Evolutionary conservation across 2,888 invertebrate species (phyloP).

Genomic region (Sinhomidia bicolor): DNA sequence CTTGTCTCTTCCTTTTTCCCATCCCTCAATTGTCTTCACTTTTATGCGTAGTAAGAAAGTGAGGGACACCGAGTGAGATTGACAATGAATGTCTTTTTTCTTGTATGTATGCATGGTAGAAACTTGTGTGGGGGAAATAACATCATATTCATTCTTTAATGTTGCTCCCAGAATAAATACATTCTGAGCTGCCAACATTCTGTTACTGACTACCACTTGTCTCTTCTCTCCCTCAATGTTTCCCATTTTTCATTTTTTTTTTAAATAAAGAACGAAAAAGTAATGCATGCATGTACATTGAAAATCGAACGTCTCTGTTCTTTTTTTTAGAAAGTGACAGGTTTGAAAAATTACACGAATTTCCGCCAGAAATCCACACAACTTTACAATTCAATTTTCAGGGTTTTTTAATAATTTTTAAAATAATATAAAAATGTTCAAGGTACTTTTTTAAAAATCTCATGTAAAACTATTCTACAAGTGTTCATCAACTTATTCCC

Average conservation of each 20-base stretch:
- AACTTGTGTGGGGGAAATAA: neutral
- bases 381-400: constrained; percentile 66
- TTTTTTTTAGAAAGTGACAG: constrained; percentile 1
- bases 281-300: neutral
- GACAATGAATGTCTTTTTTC: constrained; percentile 8
- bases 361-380: constrained; percentile 36
- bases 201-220: neutral
- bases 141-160: constrained; percentile 11
- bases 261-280: neutral
- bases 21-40: constrained; percentile 7
- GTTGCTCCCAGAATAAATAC: neutral
- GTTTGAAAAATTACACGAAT: constrained; percentile 63
- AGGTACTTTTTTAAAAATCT: no score
- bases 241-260: neutral
- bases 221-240: neutral
- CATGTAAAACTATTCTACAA: no score
- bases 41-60: neutral
- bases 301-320: neutral
- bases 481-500: no score
- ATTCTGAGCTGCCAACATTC: neutral
- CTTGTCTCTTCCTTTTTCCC: constrained; percentile 18
- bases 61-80: constrained; percentile 11
- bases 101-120: neutral
- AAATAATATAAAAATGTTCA: neutral
- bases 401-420: constrained; percentile 10